These are phyloP conservation scores for Helicoverpa armigera DNA, from an alignment of 1,140 invertebrate genomes.

Conservation along the genomic window DNA sequence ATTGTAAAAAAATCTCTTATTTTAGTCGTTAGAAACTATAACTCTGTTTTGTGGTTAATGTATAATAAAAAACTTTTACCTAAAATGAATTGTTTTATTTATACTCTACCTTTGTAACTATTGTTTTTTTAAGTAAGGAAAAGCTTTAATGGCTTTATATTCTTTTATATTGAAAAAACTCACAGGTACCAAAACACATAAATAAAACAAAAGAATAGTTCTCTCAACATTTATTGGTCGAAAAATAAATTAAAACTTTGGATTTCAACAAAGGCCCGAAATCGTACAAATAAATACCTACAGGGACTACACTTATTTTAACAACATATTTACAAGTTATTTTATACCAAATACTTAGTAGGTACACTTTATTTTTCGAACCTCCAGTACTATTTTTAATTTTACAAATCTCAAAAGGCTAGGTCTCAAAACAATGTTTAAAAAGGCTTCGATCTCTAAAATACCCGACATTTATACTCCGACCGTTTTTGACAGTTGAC, in stretches of 20 bases:
- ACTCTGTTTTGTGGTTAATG: too few species aligned
- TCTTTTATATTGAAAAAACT: not conserved
- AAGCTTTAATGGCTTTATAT: too few species aligned
- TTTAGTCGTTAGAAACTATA: too few species aligned
- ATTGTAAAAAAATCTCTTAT: too few species aligned
- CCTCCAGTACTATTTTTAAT: conserved; percentile 65
- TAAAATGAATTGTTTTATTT: too few species aligned
- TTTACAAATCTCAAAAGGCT: conserved; percentile 64
- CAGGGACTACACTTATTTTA: conserved; percentile 77
- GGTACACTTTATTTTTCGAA: conserved; percentile 72
- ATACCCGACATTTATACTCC: too few species aligned
- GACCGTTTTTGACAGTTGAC: too few species aligned
- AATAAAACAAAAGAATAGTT: conserved; percentile 71
- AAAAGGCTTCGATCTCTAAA: not conserved
- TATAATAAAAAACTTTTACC: too few species aligned
- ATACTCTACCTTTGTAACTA: too few species aligned
- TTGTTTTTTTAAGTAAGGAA: too few species aligned
- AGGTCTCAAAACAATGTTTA: not conserved
- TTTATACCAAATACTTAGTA: conserved; percentile 73
- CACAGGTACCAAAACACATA: not conserved
- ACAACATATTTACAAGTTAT: conserved; percentile 81
- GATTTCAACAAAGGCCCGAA: conserved; percentile 84
- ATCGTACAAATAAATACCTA: conserved; percentile 85
- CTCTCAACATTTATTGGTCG: conserved; percentile 87
- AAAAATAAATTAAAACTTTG: conserved; percentile 87